These are phyloP conservation scores for Drosophila ercepeae DNA, from an alignment of 1,140 invertebrate genomes.

Conservation along the genomic window DNA sequence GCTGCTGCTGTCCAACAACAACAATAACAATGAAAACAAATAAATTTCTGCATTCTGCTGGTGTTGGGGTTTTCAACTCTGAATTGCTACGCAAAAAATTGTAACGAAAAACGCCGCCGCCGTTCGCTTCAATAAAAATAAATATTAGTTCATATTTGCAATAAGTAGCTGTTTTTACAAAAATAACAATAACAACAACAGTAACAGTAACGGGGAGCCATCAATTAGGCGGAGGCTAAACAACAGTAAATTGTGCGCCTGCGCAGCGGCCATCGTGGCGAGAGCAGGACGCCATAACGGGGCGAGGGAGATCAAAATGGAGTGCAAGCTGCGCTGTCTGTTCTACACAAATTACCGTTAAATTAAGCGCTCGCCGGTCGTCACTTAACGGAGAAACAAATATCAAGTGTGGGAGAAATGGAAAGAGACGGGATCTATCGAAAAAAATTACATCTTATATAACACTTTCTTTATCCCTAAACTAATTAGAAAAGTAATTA, in stretches of 20 bases:
- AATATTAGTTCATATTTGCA: slow-evolving; percentile 77
- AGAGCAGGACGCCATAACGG: background rate
- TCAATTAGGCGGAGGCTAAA: slow-evolving; percentile 67
- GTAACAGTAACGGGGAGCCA: slow-evolving; percentile 38
- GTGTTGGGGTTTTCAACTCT: slow-evolving; percentile 39
- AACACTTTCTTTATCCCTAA: no score
- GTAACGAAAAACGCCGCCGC: slow-evolving; percentile 47
- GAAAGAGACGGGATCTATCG: background rate
- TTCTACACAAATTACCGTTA: slow-evolving; percentile 68
- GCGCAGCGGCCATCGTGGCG: slow-evolving; percentile 36
- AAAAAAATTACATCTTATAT: background rate
- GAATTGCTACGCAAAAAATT: slow-evolving; percentile 52
- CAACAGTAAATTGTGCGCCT: slow-evolving; percentile 69
- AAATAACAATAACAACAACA: slow-evolving; percentile 21
- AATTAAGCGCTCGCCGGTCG: slow-evolving; percentile 61
- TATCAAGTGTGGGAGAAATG: background rate
- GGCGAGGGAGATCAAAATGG: background rate
- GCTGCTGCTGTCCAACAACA: slow-evolving; percentile 26
- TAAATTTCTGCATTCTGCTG: slow-evolving; percentile 64
- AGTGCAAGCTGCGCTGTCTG: slow-evolving; percentile 15
- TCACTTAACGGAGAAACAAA: slow-evolving; percentile 23
- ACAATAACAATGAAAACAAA: slow-evolving; percentile 54
- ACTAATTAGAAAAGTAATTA: no score
- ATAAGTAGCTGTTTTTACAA: slow-evolving; percentile 40
- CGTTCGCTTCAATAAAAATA: slow-evolving; percentile 71